A percentile compares a stretch with the other conserved stretches of the same genome.
Conservation (phyloP, 2,888 invertebrate genomes). For the Cenopis cana region DNA sequence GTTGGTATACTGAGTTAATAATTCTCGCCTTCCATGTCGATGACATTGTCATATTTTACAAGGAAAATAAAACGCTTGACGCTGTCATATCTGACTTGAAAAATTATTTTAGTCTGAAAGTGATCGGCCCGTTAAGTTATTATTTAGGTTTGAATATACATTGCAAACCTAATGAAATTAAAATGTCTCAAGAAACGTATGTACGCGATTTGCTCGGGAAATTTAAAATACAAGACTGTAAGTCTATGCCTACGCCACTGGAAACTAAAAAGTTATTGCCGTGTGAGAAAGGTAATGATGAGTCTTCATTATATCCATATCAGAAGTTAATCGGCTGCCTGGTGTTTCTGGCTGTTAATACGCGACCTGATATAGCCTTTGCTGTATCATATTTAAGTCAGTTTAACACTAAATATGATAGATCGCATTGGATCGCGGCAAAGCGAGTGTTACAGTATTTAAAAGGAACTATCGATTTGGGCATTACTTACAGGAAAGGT, state of each 20-base stretch:
- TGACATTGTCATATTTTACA: background rate
- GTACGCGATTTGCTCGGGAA: background rate
- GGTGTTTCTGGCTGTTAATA: constrained; percentile 14
- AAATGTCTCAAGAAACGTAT: background rate
- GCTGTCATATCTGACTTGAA: background rate
- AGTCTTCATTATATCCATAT: background rate
- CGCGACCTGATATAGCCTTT: constrained; percentile 2
- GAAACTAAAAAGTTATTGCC: constrained; percentile 5
- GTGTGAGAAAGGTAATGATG: constrained; percentile 8
- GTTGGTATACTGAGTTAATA: background rate
- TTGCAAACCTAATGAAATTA: background rate
- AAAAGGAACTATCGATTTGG: constrained; percentile 1
- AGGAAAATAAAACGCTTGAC: constrained; percentile 1
- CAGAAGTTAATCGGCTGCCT: constrained; percentile 3
- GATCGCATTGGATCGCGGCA: background rate
- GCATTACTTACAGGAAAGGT: constrained; percentile 7
- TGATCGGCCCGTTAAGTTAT: background rate
- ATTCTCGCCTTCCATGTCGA: too few relatives aligned
- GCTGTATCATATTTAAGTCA: background rate
- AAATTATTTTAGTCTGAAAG: background rate
- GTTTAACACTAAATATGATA: constrained; percentile 3
- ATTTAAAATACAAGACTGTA: background rate
- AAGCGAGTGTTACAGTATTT: background rate
- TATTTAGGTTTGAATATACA: constrained; percentile 4
- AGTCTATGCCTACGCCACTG: background rate